Conservation (phyloP, 2,888 invertebrate genomes). For the Synanthedon vespiformis region DNA sequence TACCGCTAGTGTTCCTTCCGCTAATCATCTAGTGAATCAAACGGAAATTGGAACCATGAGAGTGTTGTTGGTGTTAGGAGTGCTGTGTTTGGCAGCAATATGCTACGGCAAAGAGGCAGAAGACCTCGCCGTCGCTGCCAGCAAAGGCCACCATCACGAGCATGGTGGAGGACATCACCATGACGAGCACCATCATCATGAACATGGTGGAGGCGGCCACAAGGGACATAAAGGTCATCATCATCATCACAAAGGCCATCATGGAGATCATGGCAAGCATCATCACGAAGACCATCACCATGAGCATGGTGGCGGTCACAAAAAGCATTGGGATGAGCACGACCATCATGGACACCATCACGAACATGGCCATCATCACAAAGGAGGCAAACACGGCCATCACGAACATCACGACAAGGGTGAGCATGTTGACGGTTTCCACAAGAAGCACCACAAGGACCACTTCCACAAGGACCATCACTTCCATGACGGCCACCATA, state of each 20-base stretch:
- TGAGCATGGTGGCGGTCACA: conserved; percentile 83
- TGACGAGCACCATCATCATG: conserved; percentile 75
- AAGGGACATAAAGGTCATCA: conserved; percentile 83
- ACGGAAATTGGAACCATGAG: conserved; percentile 28
- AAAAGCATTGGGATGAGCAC: conserved; percentile 82
- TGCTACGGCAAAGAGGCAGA: conserved; percentile 36
- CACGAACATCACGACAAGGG: conserved; percentile 88
- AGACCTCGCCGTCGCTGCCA: conserved; percentile 62
- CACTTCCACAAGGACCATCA: conserved; percentile 89
- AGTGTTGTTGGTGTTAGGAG: conserved; percentile 41
- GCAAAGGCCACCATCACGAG: conserved; percentile 62
- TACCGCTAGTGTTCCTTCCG: conserved; percentile 51
- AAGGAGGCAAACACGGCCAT: conserved; percentile 83
- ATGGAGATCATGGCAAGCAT: conserved; percentile 82
- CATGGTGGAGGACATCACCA: conserved; percentile 77
- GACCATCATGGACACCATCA: conserved; percentile 82
- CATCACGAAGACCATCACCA: conserved; percentile 79
- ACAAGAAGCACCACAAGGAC: conserved; percentile 88
- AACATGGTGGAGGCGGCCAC: conserved; percentile 79
- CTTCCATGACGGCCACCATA: conserved; percentile 88
- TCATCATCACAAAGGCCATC: conserved; percentile 81
- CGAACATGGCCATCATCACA: conserved; percentile 81
- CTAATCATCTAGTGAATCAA: conserved; percentile 11
- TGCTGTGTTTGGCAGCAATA: conserved; percentile 43
- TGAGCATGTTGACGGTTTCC: conserved; percentile 83